Base-by-base conservation (phyloP, 2,797 vertebrate genomes). In the Amniataba percoides region DNA sequence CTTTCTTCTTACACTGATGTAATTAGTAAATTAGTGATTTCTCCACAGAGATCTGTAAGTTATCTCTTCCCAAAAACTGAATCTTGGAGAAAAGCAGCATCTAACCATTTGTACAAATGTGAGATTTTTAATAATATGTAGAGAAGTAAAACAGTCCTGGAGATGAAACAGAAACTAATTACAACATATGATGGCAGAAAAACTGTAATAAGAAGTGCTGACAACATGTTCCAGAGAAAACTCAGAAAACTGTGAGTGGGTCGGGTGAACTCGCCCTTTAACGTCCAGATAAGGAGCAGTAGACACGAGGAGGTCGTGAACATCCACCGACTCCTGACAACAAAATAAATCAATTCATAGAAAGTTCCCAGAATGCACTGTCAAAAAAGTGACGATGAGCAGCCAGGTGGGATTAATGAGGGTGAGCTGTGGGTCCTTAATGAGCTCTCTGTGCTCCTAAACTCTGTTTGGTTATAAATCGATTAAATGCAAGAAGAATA, bases 261-360 rank as follows among this genome's bases (percentile, higher is more conserved):
- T 68, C 52, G 43, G 51, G 15, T 71, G 62, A 80, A 71, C 43
- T 71, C 43, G 0, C 18, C 45, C 61, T 74, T 74, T 52, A 67
- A 58, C 12, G 7, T 5, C 0, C 51, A n/a, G 53, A 43, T 18
- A 21, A 67, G 11, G 3, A 46, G 65, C 42, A 46, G 77, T 49
- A 64, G 36, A 13, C 36, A 31, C 34, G 43, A 67, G 58, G 36
- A 60, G 45, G 27, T 56, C 62, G 13, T 27, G 48, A 71, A 59
- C 3, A 0, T 53, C 21, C 16, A 66, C 18, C 25, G 27, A 34
- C 34, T 72, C 10, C 40, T 3, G 1, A 56, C 51, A 39, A 16
- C 4, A 63, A 62, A 8, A 40, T 40, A 14, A 11, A 15, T 39
- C 0, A 34, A 46, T 27, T 5, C 8, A 6, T 16, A 36, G 40